phyloP scores from a whole-genome alignment of 2,113 vertebrate genomes.

The Oryctolagus cuniculus region DNA sequence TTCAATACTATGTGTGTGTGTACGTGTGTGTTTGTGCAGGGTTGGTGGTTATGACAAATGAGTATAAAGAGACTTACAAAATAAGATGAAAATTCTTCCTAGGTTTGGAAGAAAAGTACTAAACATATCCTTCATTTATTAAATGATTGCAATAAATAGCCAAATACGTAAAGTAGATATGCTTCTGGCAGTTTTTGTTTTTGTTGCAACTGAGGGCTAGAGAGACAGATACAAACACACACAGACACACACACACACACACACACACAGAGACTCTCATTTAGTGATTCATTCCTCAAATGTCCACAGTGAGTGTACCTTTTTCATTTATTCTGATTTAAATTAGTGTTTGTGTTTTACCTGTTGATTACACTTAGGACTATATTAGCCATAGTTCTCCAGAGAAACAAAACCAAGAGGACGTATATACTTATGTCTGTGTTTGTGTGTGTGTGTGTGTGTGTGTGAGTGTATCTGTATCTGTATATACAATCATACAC shows the following conservation, averaged over 20 bases:
- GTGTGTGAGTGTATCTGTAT: too few species aligned
- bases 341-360: neutral
- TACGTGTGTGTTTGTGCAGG: neutral
- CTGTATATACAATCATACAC: too few species aligned
- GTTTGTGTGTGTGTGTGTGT: too few species aligned
- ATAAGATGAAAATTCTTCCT: neutral
- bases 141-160: neutral
- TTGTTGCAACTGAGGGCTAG: too few species aligned
- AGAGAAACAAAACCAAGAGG: neutral
- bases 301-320: too few species aligned
- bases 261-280: too few species aligned
- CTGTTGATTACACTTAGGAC: neutral
- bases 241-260: too few species aligned
- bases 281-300: too few species aligned
- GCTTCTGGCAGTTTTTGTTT: neutral
- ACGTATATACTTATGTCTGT: too few species aligned
- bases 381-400: neutral
- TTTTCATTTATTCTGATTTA: neutral
- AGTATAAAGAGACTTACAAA: neutral
- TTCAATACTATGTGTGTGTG: neutral
- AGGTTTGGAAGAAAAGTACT: neutral
- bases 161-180: neutral
- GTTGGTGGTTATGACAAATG: neutral
- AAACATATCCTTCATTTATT: neutral
- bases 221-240: too few species aligned